Evolutionary conservation across 2,113 vertebrate species (phyloP).

Genomic region (Hystrix cristata): DNA sequence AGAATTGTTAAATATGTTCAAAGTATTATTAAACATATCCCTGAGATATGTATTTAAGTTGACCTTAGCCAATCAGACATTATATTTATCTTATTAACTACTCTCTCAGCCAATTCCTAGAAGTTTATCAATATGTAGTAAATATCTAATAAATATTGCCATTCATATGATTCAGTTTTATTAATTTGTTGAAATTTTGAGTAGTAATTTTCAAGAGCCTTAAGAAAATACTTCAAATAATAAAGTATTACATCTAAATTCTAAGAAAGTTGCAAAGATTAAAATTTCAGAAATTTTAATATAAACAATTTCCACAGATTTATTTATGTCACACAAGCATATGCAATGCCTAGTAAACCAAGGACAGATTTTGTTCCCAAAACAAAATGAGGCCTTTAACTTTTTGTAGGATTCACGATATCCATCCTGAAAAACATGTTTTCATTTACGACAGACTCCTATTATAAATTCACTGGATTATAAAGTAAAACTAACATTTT

Average conservation of each 20-base stretch:
- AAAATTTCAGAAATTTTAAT: background rate
- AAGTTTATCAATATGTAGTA: background rate
- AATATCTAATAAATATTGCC: background rate
- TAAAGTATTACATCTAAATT: background rate
- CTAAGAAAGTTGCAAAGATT: background rate
- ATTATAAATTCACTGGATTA: background rate
- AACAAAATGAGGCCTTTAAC: background rate
- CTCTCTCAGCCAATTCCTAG: background rate
- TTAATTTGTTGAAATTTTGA: background rate
- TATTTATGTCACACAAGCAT: background rate
- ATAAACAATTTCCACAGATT: background rate
- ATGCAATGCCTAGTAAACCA: background rate
- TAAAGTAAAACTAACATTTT: conserved; percentile 6
- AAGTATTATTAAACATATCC: background rate
- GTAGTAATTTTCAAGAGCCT: background rate
- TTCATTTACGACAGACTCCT: background rate
- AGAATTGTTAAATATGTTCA: background rate
- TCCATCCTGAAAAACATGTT: background rate
- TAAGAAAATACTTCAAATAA: background rate
- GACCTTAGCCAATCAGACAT: background rate
- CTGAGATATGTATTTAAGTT: background rate
- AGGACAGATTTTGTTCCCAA: background rate
- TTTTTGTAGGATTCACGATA: background rate
- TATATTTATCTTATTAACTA: background rate
- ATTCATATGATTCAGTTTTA: background rate